Base-by-base conservation (phyloP, 2,888 invertebrate genomes). In the Acronicta aceris region DNA sequence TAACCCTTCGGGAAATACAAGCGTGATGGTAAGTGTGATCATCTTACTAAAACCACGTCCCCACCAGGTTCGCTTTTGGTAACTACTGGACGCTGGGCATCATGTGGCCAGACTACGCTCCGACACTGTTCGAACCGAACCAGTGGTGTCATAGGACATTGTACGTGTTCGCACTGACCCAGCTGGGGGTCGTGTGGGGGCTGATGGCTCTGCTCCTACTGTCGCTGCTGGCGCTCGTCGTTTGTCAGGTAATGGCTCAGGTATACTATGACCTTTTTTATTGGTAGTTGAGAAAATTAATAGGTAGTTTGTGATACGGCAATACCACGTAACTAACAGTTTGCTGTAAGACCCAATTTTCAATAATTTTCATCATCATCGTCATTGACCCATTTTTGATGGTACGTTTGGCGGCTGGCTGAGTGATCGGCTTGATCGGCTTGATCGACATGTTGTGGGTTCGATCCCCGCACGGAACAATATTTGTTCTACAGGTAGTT, bases 71-170 rank as follows among this genome's bases (percentile, higher is more conserved):
- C 83, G 95, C 95, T 0, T 95, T 96, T 74, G 98, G 97, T 30
- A 97, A 97, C 89, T 96, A 96, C 85, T 98, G 98, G 98, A 97
- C 97, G 15, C 90, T 97, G 47, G 95, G 95, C 67, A 97, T 97
- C 84, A 96, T 96, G 94, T 97, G 96, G 96, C 98, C 98, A 0
- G 96, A 97, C 79, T 97, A 96, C 88, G 94, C 96, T 0, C 96
- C 96, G 0, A 96, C 96, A 0, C 92, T 97, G 33, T 97, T 96
- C 87, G 96, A 97, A 68, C 98, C 98, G 0, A 96, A 97, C 88
- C 95, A 95, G 71, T 98, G 97, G 97, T 98, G 97, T 83, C 96
- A 97, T 83, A 95, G 96, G 71, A 96, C 97, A 0, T 95, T 98
- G 30, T 98, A 97, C 88, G 95, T 97, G 80, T 97, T 97, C 86